Base-by-base conservation (phyloP, 2,888 invertebrate genomes). In the Xestia c-nigrum region DNA sequence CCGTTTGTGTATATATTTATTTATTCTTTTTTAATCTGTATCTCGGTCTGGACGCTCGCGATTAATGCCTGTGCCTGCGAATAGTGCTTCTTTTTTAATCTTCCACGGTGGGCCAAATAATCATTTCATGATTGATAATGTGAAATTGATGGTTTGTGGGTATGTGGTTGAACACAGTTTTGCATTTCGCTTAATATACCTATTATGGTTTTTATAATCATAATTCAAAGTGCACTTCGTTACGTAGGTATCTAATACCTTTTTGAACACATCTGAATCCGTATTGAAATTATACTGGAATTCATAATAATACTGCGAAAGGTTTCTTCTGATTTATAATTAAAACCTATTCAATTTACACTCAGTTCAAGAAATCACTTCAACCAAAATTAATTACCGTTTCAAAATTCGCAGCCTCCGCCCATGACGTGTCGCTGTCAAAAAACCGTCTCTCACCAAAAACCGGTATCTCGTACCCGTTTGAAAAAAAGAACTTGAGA, bases 1-100 rank as follows among this genome's bases (percentile, higher is more conserved):
- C 93, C 91, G 93, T 94, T 95, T 94, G 92, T 93, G 91, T 93
- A 91, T 90, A 74, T 91, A 90, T 94, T 92, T 92, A 89, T 88
- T 87, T 92, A 88, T 89, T 89, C 90, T 92, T 94, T 94, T 94
- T 94, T 93, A 93, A 93, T 94, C 92, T 94, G 93, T 94, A 93
- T 93, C 94, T 92, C 88, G 86, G 92, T 90, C 92, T 93, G 93
- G 92, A 92, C 89, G 90, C 87, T 91, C 89, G 93, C 93, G 94
- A 94, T 93, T 94, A 94, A 94, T 94, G 94, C 89, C 89, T 90
- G 88, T 88, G 92, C 88, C 87, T 85, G 94, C 90, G 88, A 91
- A 90, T 89, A 84, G 85, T 83, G 83, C 79, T 82, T 73, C 38
- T 88, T 89, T 85, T 90, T 89, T 89, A 79, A 78, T 81, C 87